Conservation (phyloP, 2,797 vertebrate genomes). For the Numenius phaeopus region DNA sequence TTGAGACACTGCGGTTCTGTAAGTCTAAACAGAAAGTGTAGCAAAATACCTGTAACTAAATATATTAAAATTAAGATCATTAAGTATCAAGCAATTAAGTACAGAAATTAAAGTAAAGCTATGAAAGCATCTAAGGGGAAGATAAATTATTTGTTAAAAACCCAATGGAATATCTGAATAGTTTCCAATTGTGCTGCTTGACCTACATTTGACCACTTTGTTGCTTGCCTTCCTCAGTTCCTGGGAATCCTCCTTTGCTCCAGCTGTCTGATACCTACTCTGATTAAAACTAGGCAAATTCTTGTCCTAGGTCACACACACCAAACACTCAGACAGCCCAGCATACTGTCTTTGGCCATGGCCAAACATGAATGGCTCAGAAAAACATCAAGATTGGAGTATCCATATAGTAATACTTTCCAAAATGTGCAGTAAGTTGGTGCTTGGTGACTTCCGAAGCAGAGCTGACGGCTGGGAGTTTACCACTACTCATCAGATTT, state of each 20-base stretch:
- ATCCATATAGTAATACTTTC: accelerated
- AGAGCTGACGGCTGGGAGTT: neutral
- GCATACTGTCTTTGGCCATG: accelerated
- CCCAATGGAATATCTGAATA: neutral
- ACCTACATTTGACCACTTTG: neutral
- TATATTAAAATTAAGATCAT: neutral
- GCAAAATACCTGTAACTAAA: neutral
- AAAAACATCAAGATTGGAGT: accelerated
- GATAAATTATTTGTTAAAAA: neutral
- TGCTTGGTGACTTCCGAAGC: neutral
- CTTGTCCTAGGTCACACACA: neutral
- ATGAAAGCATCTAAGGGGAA: neutral
- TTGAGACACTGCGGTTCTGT: neutral
- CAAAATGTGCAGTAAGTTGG: neutral
- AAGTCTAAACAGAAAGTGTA: neutral
- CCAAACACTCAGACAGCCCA: neutral
- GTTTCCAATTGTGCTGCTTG: neutral
- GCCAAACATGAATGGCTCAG: neutral
- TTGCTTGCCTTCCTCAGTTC: accelerated
- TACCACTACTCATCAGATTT: neutral
- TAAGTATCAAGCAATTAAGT: neutral
- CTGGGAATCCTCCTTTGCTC: neutral
- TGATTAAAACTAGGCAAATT: neutral
- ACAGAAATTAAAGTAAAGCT: neutral
- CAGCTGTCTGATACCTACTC: neutral